phyloP scores from a whole-genome alignment of 2,797 vertebrate species.

The Eulemur coronatus region DNA sequence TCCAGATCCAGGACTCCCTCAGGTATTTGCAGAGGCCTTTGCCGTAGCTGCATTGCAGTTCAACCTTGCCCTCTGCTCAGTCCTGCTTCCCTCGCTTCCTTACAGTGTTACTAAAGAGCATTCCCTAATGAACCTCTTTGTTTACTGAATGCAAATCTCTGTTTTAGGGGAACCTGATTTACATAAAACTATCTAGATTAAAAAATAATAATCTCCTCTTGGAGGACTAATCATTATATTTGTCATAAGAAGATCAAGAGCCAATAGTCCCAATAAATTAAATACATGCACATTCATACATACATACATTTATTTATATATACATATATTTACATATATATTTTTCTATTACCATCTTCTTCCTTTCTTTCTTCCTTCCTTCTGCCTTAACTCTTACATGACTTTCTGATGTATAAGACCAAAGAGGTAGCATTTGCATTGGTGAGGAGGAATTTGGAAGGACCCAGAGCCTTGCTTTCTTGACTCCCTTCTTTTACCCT shows the following conservation, averaged over 20 bases:
- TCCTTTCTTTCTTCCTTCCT: not conserved
- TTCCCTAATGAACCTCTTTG: not conserved
- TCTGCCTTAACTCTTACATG: not conserved
- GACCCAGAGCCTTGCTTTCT: not conserved
- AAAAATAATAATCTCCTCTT: not conserved
- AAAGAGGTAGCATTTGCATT: not conserved
- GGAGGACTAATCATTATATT: not conserved
- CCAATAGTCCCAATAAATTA: not conserved
- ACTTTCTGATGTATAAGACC: not conserved
- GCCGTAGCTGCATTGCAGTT: not conserved
- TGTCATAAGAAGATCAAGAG: not conserved
- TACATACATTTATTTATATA: too few relatives aligned
- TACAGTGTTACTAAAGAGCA: not conserved
- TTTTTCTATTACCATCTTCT: not conserved
- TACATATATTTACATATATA: not conserved
- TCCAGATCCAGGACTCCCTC: not conserved
- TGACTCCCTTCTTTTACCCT: not conserved
- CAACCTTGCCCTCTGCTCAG: not conserved
- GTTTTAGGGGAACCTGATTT: not conserved
- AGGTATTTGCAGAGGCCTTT: not conserved
- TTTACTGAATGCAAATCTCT: not conserved
- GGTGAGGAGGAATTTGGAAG: not conserved
- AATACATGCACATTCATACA: not conserved
- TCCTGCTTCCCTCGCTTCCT: not conserved
- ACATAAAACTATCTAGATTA: not conserved